These are phyloP conservation scores for Tuta absoluta DNA, from an alignment of 2,888 invertebrate species.

Conservation along the genomic window DNA sequence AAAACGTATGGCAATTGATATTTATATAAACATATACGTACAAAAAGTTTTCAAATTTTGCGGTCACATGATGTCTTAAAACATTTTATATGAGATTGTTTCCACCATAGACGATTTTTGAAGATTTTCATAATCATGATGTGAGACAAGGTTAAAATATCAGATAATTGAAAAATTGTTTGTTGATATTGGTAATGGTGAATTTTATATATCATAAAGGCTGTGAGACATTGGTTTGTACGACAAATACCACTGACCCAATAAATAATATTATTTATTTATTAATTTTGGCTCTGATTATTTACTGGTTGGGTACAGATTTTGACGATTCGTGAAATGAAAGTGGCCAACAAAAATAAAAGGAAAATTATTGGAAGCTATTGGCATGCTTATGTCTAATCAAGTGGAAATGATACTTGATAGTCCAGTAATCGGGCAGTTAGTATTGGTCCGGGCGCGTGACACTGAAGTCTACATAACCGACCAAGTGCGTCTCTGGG, in stretches of 20 bases:
- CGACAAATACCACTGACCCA: too few relatives aligned
- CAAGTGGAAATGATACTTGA: constrained; percentile 21
- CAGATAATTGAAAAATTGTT: too few relatives aligned
- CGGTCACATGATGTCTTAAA: too few relatives aligned
- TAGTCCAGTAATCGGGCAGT: constrained; percentile 38
- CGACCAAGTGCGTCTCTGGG: constrained; percentile 65
- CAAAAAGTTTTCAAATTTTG: too few relatives aligned
- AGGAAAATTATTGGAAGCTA: constrained; percentile 1
- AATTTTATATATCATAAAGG: too few relatives aligned
- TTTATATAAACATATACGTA: too few relatives aligned
- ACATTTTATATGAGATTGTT: too few relatives aligned
- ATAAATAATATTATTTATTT: background rate
- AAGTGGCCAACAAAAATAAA: constrained; percentile 1
- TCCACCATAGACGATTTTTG: too few relatives aligned
- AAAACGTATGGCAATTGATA: constrained; percentile 3
- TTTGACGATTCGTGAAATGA: background rate
- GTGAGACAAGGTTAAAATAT: too few relatives aligned
- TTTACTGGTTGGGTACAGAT: background rate
- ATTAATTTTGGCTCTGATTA: background rate
- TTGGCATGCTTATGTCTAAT: constrained; percentile 17
- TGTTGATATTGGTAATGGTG: too few relatives aligned
- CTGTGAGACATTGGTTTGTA: too few relatives aligned
- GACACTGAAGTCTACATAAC: constrained; percentile 76
- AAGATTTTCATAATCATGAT: too few relatives aligned
- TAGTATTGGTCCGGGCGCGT: constrained; percentile 49